A percentile compares a stretch with the other conserved stretches of the same genome.
These are phyloP conservation scores for Sebastes jordani DNA, from an alignment of 2,797 vertebrate species.

Conservation along the genomic window DNA sequence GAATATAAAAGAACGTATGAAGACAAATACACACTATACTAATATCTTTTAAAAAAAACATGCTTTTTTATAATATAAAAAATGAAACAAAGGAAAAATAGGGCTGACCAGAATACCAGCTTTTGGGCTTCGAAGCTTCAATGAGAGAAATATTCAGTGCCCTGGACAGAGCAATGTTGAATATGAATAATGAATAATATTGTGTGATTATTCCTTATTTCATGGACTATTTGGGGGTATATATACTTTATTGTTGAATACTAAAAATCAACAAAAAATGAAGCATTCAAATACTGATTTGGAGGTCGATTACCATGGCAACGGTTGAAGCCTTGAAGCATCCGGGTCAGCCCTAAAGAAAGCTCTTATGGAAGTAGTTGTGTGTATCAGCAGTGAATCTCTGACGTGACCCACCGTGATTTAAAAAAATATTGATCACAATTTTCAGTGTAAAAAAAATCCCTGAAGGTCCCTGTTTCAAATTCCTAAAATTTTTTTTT, in stretches of 20 bases:
- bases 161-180: too few relatives aligned
- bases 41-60: slow-evolving; percentile 44
- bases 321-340: too few relatives aligned
- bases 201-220: too few relatives aligned
- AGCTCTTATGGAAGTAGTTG: slow-evolving; percentile 39
- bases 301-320: too few relatives aligned
- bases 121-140: too few relatives aligned
- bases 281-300: too few relatives aligned
- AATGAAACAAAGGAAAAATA: neutral
- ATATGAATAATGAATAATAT: too few relatives aligned
- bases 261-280: too few relatives aligned
- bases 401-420: neutral
- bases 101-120: too few relatives aligned
- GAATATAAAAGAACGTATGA: slow-evolving; percentile 32
- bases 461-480: slow-evolving; percentile 33
- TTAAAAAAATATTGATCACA: slow-evolving; percentile 1
- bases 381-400: slow-evolving; percentile 29
- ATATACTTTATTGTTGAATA: too few relatives aligned
- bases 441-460: slow-evolving; percentile 32
- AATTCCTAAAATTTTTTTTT: neutral
- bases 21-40: slow-evolving; percentile 44
- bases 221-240: too few relatives aligned
- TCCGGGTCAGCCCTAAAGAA: neutral
- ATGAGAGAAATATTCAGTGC: too few relatives aligned
- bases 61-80: slow-evolving; percentile 46